Conservation (phyloP, 2,797 vertebrate genomes). For the Pelochelys cantorii region DNA sequence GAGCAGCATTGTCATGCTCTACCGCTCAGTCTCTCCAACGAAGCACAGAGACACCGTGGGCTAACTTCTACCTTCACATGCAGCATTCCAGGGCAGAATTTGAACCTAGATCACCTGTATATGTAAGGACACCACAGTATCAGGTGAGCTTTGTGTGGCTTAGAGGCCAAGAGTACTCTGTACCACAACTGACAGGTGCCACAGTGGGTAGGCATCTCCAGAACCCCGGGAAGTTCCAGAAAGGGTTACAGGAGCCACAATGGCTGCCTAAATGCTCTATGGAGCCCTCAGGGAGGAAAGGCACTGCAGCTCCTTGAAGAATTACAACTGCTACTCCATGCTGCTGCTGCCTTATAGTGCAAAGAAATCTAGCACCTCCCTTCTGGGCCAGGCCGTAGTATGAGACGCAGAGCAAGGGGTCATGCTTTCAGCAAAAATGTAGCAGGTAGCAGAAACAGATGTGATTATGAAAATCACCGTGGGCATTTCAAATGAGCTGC, state of each 20-base stretch:
- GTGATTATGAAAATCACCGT: not conserved
- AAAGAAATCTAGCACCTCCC: not conserved
- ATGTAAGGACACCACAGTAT: not conserved
- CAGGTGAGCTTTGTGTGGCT: not conserved
- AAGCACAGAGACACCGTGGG: rapidly evolving
- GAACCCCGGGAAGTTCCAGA: not conserved
- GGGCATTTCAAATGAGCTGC: not conserved
- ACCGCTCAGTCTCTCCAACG: not conserved
- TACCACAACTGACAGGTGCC: not conserved
- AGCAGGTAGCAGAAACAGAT: not conserved
- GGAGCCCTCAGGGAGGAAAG: not conserved
- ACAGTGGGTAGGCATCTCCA: not conserved
- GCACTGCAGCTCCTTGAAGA: not conserved
- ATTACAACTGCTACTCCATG: not conserved
- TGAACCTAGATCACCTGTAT: not conserved
- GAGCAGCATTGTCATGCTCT: not conserved
- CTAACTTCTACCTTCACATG: not conserved
- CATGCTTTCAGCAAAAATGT: not conserved
- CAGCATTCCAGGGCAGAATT: not conserved
- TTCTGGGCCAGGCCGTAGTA: not conserved
- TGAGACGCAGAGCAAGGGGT: not conserved
- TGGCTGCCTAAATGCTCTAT: not conserved
- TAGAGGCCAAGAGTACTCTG: not conserved
- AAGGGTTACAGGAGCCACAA: too few relatives aligned
- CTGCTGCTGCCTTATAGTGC: not conserved